These are phyloP conservation scores for Sylvia borin DNA, from an alignment of 2,797 vertebrate species.

Conservation along the genomic window DNA sequence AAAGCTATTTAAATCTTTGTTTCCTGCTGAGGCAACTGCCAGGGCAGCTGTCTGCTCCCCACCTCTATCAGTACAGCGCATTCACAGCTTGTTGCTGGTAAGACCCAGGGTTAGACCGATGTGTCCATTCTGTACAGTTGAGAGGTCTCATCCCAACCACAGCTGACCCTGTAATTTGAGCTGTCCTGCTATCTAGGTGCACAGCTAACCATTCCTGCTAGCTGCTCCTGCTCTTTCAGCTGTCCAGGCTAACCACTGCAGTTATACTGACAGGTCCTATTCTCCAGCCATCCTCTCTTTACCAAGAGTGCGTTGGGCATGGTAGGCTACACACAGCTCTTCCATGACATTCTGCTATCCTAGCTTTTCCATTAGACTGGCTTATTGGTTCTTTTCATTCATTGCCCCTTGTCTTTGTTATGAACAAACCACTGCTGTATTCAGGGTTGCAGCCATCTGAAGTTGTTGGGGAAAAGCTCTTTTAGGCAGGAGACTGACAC, in stretches of 20 bases:
- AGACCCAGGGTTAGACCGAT: background rate
- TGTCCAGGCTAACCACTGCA: background rate
- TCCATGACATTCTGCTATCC: background rate
- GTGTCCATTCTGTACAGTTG: background rate
- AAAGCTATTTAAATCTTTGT: constrained; percentile 23
- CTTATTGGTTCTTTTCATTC: background rate
- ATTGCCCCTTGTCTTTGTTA: background rate
- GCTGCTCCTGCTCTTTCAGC: background rate
- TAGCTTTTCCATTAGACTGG: background rate
- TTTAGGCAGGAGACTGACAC: background rate
- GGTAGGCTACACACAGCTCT: background rate
- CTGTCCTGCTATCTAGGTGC: background rate
- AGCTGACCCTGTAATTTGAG: background rate
- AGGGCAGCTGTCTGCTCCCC: constrained; percentile 7
- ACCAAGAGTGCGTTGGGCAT: background rate
- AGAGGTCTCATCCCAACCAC: background rate
- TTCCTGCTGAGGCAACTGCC: constrained; percentile 10
- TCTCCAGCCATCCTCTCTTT: background rate
- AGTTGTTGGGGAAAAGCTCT: background rate
- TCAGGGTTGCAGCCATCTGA: background rate
- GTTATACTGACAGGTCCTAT: fast-evolving
- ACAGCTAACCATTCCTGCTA: background rate
- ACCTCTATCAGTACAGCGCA: background rate
- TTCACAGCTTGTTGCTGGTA: background rate
- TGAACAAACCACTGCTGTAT: background rate